Evolutionary conservation across 2,888 invertebrate genomes (phyloP).

Genomic region (Trisateles emortualis): DNA sequence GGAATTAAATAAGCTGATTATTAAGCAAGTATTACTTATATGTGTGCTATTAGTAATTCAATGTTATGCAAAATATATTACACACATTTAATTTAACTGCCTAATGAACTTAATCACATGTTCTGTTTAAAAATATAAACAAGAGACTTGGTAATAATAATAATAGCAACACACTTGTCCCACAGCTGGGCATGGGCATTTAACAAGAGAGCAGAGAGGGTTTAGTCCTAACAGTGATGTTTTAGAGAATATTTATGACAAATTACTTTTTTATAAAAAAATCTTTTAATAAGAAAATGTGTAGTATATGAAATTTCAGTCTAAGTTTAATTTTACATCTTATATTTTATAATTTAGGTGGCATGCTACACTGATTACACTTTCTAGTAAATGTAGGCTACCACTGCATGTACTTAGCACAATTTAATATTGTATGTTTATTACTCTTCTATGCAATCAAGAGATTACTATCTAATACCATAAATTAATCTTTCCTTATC

Average conservation of each 20-base stretch:
- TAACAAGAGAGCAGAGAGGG: too few relatives aligned
- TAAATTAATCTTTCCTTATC: slow-evolving; percentile 49
- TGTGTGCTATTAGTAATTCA: neutral
- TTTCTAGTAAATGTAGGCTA: slow-evolving; percentile 65
- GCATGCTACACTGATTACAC: slow-evolving; percentile 53
- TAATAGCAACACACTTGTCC: too few relatives aligned
- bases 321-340: slow-evolving; percentile 8
- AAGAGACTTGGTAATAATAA: neutral
- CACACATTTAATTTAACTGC: neutral
- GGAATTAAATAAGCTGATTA: neutral
- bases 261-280: too few relatives aligned
- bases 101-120: neutral
- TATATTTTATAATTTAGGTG: slow-evolving; percentile 21
- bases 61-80: neutral
- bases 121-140: neutral
- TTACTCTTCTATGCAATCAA: slow-evolving; percentile 40
- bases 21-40: slow-evolving; percentile 1
- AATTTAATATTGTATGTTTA: slow-evolving; percentile 39
- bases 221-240: too few relatives aligned
- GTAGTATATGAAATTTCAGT: neutral
- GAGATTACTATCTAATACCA: slow-evolving; percentile 44
- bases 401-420: slow-evolving; percentile 45
- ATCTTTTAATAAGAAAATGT: too few relatives aligned
- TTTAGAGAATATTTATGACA: too few relatives aligned
- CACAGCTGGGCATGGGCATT: too few relatives aligned